Base-by-base conservation (phyloP, 2,888 invertebrate species). In the Chaetogeoica ovagalla region DNA sequence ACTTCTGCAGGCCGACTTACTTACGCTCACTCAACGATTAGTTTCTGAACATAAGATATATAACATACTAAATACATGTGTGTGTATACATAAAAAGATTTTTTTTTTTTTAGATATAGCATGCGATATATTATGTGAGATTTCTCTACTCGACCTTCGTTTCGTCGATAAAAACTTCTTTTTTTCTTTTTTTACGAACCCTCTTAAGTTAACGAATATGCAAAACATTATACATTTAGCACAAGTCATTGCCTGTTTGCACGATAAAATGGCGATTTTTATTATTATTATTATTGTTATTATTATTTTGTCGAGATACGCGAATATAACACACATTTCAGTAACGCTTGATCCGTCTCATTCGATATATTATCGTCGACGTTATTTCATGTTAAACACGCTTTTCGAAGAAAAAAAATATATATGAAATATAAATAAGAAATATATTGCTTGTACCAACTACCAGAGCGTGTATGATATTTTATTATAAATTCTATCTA, bases 151-250 rank as follows among this genome's bases (percentile, higher is more conserved):
- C 57, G n/a, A 68, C 66, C 23, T 19, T 55, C 55, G 55, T 55
- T 55, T 4, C 55, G 30, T 30, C 39, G 9, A 23, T 23, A 62
- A 72, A 66, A 66, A 62, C 13, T 39, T n/a, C n/a, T n/a, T n/a
- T n/a, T n/a, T n/a, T n/a, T n/a, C n/a, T n/a, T 37, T 70, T 68
- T 73, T 62, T 65, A 57, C 65, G 55, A 55, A 21, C 37, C 55
- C 21, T 21, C 7, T 48, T 43, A 60, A n/a, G 23, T 48, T 48
- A 68, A 68, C 76, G 59, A 43, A 52, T 30, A 30, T n/a, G 52
- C 68, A 76, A 69, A 48, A 68, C 48, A 68, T 76, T 59, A 59
- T 48, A 48, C 76, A 15, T 23, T 21, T 19, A 57, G 60, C 60
- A 68, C 60, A 30, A 43, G 43, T n/a, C 9, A 6, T 75, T 75